phyloP scores from a whole-genome alignment of 2,888 invertebrate species.

The Epirrhoe alternata region DNA sequence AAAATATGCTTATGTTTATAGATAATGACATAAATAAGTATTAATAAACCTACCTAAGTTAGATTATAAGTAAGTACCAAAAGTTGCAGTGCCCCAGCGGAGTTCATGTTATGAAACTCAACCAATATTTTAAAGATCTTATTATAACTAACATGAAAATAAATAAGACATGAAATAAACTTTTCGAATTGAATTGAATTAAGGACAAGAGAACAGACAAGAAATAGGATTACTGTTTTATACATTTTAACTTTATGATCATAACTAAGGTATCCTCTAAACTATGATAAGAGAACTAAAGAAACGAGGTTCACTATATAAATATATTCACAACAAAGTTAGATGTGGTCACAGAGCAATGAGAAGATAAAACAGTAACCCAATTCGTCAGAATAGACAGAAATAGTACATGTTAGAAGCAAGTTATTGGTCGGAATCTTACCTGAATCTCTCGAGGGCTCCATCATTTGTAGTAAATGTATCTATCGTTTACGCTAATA shows the following conservation, averaged over 20 bases:
- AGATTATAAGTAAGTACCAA: no score
- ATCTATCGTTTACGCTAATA: slow-evolving; percentile 61
- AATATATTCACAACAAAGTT: background rate
- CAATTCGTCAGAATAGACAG: background rate
- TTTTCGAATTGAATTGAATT: no score
- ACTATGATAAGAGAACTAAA: background rate
- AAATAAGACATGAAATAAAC: no score
- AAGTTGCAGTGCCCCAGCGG: no score
- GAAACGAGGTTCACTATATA: background rate
- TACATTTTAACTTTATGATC: background rate
- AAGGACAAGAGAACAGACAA: no score
- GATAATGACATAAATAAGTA: no score
- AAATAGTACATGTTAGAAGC: background rate
- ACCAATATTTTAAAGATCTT: no score
- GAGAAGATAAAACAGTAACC: background rate
- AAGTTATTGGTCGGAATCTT: slow-evolving; percentile 44
- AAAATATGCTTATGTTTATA: no score
- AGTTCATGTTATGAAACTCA: no score
- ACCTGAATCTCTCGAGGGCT: slow-evolving; percentile 83
- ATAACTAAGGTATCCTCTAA: background rate
- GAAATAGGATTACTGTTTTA: no score
- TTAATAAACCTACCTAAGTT: no score
- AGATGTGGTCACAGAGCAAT: background rate
- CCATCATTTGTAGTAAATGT: slow-evolving; percentile 72
- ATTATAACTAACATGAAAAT: no score